Percentiles rank a stretch among this genome's conserved stretches.
phyloP scores from a whole-genome alignment of 2,113 vertebrate species.

The Geococcyx californianus region DNA sequence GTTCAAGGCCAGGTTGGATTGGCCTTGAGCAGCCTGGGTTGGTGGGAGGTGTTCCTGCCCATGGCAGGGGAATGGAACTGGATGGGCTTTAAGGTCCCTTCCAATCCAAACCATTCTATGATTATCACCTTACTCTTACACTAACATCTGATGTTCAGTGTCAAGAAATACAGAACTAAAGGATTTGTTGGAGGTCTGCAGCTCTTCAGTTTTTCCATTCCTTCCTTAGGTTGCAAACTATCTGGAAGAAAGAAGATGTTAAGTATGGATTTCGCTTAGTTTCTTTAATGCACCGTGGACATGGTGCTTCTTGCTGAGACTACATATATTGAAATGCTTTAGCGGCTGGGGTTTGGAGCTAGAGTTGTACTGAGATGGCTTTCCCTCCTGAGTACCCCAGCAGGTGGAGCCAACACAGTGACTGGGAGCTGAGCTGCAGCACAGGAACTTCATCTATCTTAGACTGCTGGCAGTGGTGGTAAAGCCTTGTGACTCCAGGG shows the following conservation, averaged over 20 bases:
- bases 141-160: not conserved
- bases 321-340: not conserved
- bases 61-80: too few species aligned
- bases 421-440: not conserved
- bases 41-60: too few species aligned
- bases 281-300: not conserved
- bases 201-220: not conserved
- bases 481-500: not conserved
- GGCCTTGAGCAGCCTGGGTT: too few species aligned
- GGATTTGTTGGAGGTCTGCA: not conserved
- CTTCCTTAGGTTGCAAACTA: not conserved
- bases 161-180: not conserved
- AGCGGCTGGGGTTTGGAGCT: not conserved
- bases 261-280: not conserved
- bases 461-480: not conserved
- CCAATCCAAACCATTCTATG: too few species aligned
- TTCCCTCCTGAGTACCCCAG: not conserved
- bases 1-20: too few species aligned
- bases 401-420: constrained; percentile 32
- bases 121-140: not conserved
- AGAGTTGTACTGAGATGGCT: not conserved
- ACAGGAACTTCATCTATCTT: not conserved
- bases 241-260: not conserved
- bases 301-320: not conserved
- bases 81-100: too few species aligned